Conservation (phyloP, 2,113 vertebrate genomes). For the Plestiodon gilberti region DNA sequence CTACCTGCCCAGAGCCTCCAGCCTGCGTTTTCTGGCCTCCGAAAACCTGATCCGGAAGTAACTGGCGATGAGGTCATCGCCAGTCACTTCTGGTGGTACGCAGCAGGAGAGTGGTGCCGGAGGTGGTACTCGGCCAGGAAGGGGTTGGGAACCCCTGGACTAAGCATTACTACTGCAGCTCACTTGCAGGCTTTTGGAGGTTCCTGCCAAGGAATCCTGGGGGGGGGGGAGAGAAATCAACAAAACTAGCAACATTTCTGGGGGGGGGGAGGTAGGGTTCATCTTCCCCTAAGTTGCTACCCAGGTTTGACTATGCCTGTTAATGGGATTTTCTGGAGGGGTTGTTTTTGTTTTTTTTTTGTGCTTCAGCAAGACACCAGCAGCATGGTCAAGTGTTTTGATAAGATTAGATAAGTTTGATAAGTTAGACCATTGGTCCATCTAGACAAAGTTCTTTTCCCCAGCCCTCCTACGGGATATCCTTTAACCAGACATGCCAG, state of each 20-base stretch:
- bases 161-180: background rate
- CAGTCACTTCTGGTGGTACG: too few relatives aligned
- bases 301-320: background rate
- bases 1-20: too few relatives aligned
- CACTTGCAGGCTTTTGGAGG: background rate
- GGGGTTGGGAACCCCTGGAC: too few relatives aligned
- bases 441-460: background rate
- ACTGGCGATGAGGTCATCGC: too few relatives aligned
- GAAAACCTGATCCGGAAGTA: too few relatives aligned
- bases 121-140: too few relatives aligned
- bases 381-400: background rate
- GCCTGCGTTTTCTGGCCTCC: too few relatives aligned
- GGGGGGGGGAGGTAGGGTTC: too few relatives aligned
- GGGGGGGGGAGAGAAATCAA: too few relatives aligned
- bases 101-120: too few relatives aligned
- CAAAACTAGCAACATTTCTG: background rate
- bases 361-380: background rate
- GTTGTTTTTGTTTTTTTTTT: too few relatives aligned
- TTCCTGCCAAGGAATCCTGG: background rate
- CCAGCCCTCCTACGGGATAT: background rate
- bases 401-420: background rate
- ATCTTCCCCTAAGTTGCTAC: background rate
- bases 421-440: background rate
- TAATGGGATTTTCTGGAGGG: background rate
- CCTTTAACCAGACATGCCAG: background rate